A percentile compares a stretch with the other conserved stretches of the same genome.
These are phyloP conservation scores for Montifringilla adamsi DNA, from an alignment of 2,113 vertebrate genomes.

Conservation along the genomic window DNA sequence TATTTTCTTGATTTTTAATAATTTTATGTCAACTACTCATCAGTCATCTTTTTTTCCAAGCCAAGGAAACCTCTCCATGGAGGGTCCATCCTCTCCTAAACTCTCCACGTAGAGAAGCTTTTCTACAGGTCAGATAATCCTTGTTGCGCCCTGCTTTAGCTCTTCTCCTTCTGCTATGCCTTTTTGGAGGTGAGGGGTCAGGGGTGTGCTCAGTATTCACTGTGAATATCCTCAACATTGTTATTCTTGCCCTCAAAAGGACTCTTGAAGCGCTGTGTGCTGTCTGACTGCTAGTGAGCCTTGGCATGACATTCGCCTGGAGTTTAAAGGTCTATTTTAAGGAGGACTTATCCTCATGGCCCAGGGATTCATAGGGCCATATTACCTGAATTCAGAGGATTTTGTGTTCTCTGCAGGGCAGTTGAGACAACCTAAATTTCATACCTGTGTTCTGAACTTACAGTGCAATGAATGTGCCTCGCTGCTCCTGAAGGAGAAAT, in stretches of 20 bases:
- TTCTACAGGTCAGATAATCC: accelerated
- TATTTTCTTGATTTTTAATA: not conserved
- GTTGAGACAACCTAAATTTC: not conserved
- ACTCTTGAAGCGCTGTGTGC: not conserved
- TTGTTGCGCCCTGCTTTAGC: not conserved
- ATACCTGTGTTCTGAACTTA: not conserved
- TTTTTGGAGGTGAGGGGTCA: not conserved
- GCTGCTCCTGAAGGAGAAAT: not conserved
- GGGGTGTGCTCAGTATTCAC: not conserved
- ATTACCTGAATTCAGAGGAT: not conserved
- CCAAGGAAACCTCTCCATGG: not conserved
- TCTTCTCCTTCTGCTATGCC: not conserved
- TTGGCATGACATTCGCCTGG: not conserved
- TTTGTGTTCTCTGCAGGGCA: not conserved
- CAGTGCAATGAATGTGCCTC: not conserved
- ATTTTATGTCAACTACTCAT: not conserved
- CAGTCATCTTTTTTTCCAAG: not conserved
- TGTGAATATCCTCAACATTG: not conserved
- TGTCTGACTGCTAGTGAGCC: not conserved
- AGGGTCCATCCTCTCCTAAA: not conserved
- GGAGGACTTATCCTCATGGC: not conserved
- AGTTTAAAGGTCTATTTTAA: not conserved
- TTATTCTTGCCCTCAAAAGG: not conserved
- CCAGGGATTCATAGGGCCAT: not conserved
- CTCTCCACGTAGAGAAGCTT: not conserved